A percentile compares a stretch with the other conserved stretches of the same genome.
Evolutionary conservation across 1,140 invertebrate species (phyloP).

Genomic region (Drosophila littoralis): DNA sequence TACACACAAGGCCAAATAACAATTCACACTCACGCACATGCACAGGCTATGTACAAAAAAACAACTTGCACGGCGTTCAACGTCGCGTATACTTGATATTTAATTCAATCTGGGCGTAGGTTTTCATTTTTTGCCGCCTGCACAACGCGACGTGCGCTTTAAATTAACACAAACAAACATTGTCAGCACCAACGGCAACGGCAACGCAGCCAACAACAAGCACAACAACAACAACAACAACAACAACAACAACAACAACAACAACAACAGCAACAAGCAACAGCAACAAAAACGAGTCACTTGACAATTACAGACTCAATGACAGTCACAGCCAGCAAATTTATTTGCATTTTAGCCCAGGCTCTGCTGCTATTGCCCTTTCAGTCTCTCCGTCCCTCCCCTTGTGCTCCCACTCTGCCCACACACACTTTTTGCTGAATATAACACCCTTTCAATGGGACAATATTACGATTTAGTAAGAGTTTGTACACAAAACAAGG

Average conservation of each 20-base stretch:
- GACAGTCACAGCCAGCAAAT: conserved; percentile 77
- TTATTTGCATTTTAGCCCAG: conserved; percentile 74
- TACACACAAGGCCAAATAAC: conserved; percentile 46
- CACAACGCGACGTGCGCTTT: conserved; percentile 62
- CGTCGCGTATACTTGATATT: conserved; percentile 74
- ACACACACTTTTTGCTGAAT: conserved; percentile 23
- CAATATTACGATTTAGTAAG: no score
- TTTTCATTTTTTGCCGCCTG: conserved; percentile 56
- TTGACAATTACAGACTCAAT: conserved; percentile 80
- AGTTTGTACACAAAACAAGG: no score
- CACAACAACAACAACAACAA: no score
- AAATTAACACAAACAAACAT: conserved; percentile 79
- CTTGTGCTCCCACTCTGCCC: neutral
- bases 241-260: conserved; percentile 59
- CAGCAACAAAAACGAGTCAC: conserved; percentile 63
- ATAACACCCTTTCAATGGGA: conserved; percentile 25
- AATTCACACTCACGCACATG: conserved; percentile 42
- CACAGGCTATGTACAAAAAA: conserved; percentile 13
- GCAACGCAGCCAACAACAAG: conserved; percentile 39
- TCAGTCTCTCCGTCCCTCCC: neutral
- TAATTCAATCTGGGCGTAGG: conserved; percentile 76
- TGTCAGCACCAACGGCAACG: conserved; percentile 66
- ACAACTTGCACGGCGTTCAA: conserved; percentile 20
- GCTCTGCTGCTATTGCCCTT: conserved; percentile 10
- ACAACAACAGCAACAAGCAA: conserved; percentile 56